Base-by-base conservation (phyloP, 2,797 vertebrate genomes). In the Eupleurogrammus muticus region DNA sequence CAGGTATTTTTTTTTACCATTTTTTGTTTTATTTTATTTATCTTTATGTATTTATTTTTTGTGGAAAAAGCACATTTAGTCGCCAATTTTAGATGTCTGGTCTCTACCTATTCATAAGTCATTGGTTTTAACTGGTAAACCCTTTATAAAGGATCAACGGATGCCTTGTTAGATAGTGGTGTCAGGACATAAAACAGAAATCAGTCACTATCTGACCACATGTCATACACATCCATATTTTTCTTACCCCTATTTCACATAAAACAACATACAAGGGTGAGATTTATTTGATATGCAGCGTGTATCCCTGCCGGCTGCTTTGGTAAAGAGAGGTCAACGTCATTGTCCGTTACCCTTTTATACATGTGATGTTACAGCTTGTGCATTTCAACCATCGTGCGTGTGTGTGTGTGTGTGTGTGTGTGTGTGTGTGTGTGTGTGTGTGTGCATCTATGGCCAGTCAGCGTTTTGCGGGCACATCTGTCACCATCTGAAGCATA, bases 381-480 rank as follows among this genome's bases (percentile, higher is more conserved):
- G 28, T 66, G 19, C 40, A 40, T 38, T 71, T 53, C 59, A 58
- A 52, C 14, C 35, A 16, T 20, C n/a, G 9, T 24, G 28, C n/a
- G 9, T 24, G 34, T 49, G 35, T 17, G 17, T 68, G 10, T 13
- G 10, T 24, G 13, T 21, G 19, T 47, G 42, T 68, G 48, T 51
- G 53, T 58, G 53, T 62, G 16, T 35, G 24, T 55, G 53, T 56
- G 44, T 52, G 63, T 60, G 19, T 47, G 36, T 46, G 36, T 20
- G 47, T 59, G 36, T 32, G 24, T 28, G 4, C 5, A 1, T 62
- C 1, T 53, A 32, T 66, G 73, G 36, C 65, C 57, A 76, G 35
- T 85, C 81, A 79, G 84, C 79, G 61, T 61, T 73, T 86, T 83
- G 19, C 66, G 28, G n/a, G 46, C 42, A 61, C 65, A 79, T 85